phyloP scores from a whole-genome alignment of 1,140 invertebrate species.

The Nautilus pompilius region DNA sequence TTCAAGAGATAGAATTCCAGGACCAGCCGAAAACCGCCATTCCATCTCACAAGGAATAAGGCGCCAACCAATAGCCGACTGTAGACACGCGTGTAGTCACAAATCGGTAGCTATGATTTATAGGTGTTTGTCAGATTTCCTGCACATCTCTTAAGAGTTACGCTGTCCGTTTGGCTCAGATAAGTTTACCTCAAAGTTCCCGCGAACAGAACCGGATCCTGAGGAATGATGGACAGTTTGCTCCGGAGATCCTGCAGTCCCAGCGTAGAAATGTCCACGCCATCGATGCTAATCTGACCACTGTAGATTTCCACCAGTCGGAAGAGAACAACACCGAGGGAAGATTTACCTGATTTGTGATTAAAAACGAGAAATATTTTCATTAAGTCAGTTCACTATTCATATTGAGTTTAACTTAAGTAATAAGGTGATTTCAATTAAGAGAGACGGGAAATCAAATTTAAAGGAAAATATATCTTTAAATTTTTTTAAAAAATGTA shows the following conservation, averaged over 20 bases:
- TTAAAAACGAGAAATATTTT: background rate
- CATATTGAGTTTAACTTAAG: too few species aligned
- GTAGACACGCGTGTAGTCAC: background rate
- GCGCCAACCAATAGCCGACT: background rate
- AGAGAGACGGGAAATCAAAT: too few species aligned
- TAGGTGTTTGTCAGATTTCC: background rate
- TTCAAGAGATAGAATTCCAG: background rate
- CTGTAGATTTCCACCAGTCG: constrained; percentile 55
- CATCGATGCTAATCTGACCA: constrained; percentile 38
- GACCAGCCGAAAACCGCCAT: background rate
- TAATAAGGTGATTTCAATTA: too few species aligned
- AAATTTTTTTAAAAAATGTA: too few species aligned
- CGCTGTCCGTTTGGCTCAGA: background rate
- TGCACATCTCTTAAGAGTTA: background rate
- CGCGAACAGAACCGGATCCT: constrained; percentile 56
- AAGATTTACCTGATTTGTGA: constrained; percentile 63
- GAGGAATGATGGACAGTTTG: constrained; percentile 40
- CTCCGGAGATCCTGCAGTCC: constrained; percentile 29
- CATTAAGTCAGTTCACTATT: too few species aligned
- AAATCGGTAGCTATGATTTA: background rate
- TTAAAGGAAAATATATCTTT: too few species aligned
- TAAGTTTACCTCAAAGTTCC: constrained; percentile 42
- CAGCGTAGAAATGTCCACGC: constrained; percentile 26
- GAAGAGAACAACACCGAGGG: constrained; percentile 58
- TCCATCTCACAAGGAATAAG: background rate